Percentiles rank a stretch among this genome's conserved stretches.
Evolutionary conservation across 2,113 vertebrate species (phyloP).

Genomic region (Xyliphius kryptos): DNA sequence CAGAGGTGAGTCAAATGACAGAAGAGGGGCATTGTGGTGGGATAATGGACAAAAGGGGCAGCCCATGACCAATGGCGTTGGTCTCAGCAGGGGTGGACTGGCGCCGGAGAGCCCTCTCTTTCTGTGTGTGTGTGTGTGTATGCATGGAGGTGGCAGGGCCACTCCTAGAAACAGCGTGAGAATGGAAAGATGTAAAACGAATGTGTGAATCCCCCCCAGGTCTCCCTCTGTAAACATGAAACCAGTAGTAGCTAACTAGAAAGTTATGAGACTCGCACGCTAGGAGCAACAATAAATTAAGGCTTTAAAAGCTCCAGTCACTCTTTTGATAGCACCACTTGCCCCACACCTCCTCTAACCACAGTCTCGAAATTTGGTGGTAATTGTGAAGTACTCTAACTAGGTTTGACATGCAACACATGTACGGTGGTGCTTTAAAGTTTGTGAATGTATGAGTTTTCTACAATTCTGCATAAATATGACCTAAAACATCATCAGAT

Average conservation of each 20-base stretch:
- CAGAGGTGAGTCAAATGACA: conserved; percentile 44
- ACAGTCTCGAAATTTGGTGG: conserved; percentile 38
- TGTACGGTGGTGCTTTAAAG: too few relatives aligned
- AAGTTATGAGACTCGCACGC: conserved; percentile 72
- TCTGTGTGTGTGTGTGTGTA: too few relatives aligned
- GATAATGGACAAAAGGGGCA: conserved; percentile 40
- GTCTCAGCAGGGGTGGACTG: conserved; percentile 69
- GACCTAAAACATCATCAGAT: too few relatives aligned
- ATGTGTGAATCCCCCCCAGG: conserved; percentile 59
- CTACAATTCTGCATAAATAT: too few relatives aligned
- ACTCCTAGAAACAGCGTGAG: too few relatives aligned
- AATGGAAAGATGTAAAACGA: conserved; percentile 36
- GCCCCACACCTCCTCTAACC: conserved; percentile 52
- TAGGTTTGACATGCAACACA: conserved; percentile 9
- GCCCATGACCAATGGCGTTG: conserved; percentile 66
- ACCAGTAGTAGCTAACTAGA: conserved; percentile 75
- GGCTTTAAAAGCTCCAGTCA: conserved; percentile 68
- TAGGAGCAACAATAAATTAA: conserved; percentile 72
- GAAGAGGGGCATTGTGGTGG: conserved; percentile 14
- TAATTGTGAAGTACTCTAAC: conserved; percentile 26
- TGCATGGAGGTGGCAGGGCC: conserved; percentile 59
- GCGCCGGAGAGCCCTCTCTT: conserved; percentile 69
- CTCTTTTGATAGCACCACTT: conserved; percentile 56
- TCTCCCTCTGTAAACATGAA: conserved; percentile 64
- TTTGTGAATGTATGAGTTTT: too few relatives aligned